Base-by-base conservation (phyloP, 2,888 invertebrate genomes). In the Sthenelais limicola region DNA sequence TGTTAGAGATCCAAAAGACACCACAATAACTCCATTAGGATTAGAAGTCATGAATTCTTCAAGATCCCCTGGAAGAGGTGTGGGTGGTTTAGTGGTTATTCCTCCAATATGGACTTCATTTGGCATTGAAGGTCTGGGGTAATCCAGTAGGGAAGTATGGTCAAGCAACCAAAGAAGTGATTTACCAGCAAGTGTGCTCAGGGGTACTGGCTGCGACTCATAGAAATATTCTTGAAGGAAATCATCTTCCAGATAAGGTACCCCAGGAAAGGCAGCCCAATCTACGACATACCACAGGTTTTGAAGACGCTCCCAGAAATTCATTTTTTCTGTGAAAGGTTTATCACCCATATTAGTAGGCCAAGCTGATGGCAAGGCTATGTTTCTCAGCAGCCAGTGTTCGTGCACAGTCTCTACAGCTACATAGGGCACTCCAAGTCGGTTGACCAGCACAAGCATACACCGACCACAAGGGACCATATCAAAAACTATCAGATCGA, bases 71-170 rank as follows among this genome's bases (percentile, higher is more conserved):
- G 73, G 35, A 18, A 76, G 56, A 0, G 76, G 68, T 54, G 56
- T 72, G 7, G 73, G 68, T 7, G 74, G 74, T 43, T 48, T 32
- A 3, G 71, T 71, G 7, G 73, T 52, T 47, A 75, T 47, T 12
- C 76, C 76, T 2, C 76, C 76, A n/a, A 74, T 62, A n/a, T 72
- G 26, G 32, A 75, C 68, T 58, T 72, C 74, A 56, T 76, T 74
- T n/a, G 76, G 73, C 74, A 74, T 74, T 4, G 54, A 62, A 5
- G 76, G 76, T 35, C 73, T 43, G 3, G 76, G 68, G 38, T 73
- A 76, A 30, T 76, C 76, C 21, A 76, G 56, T 3, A 73, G 43
- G 0, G 72, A 26, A 47, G 75, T 74, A 1, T 74, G 51, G 66
- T 75, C 74, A n/a, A 76, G 48, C 26, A 76, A 33, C 73, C 73